These are phyloP conservation scores for Podarcis muralis DNA, from an alignment of 2,113 vertebrate genomes.

Conservation along the genomic window DNA sequence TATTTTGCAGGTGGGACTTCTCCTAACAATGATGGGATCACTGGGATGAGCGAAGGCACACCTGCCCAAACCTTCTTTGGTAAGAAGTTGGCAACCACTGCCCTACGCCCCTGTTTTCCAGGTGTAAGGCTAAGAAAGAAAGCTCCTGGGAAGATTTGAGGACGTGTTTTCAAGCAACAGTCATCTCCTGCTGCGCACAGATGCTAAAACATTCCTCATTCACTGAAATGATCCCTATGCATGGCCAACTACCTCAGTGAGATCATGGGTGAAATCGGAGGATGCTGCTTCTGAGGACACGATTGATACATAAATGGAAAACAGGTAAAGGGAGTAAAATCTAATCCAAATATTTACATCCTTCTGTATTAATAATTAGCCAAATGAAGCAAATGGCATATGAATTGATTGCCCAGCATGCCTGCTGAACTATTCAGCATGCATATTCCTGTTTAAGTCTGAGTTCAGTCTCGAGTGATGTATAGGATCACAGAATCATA, in stretches of 20 bases:
- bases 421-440: not conserved
- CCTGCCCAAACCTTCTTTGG: not conserved
- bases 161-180: not conserved
- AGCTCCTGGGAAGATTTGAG: not conserved
- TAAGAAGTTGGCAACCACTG: not conserved
- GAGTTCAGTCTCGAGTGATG: not conserved
- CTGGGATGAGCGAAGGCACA: not conserved
- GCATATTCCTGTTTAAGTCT: not conserved
- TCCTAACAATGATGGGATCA: not conserved
- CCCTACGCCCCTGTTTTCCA: not conserved
- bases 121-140: not conserved
- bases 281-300: not conserved
- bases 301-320: not conserved
- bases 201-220: not conserved
- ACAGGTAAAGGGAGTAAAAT: not conserved
- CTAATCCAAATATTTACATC: conserved; percentile 7
- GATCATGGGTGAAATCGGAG: not conserved
- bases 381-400: not conserved
- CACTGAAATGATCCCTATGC: not conserved
- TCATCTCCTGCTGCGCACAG: not conserved
- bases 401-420: not conserved
- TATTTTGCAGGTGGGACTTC: not conserved
- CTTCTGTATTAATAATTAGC: conserved; percentile 4
- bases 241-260: not conserved
- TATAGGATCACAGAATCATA: not conserved